Conservation (phyloP, 2,797 vertebrate genomes). For the Scyliorhinus canicula region DNA sequence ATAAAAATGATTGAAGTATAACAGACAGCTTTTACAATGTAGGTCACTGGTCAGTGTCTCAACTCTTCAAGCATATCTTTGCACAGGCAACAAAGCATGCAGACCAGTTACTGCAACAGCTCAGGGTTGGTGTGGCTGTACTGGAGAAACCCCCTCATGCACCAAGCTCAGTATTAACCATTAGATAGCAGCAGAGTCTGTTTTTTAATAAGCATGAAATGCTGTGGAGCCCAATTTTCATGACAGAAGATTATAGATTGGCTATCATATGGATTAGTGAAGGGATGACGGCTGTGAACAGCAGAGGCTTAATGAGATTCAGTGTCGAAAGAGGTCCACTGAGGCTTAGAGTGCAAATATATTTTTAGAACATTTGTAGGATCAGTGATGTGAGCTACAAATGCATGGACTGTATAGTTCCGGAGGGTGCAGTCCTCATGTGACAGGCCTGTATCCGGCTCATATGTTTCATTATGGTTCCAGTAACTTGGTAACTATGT, state of each 20-base stretch:
- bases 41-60: neutral
- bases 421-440: neutral
- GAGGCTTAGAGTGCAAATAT: neutral
- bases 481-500: neutral
- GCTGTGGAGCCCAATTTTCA: neutral
- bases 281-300: neutral
- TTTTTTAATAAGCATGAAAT: neutral
- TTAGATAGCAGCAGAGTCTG: neutral
- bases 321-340: neutral
- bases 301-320: neutral
- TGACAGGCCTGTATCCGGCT: neutral
- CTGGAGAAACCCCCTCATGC: neutral
- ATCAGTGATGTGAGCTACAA: neutral
- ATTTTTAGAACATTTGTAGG: neutral
- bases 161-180: neutral
- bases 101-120: neutral
- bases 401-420: neutral
- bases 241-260: neutral
- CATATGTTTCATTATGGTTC: neutral
- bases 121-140: neutral
- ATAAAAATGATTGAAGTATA: neutral
- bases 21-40: neutral
- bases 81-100: neutral
- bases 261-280: neutral
- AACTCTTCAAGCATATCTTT: neutral